phyloP scores from a whole-genome alignment of 1,140 invertebrate species.

The Macrotrachela quadricornifera region DNA sequence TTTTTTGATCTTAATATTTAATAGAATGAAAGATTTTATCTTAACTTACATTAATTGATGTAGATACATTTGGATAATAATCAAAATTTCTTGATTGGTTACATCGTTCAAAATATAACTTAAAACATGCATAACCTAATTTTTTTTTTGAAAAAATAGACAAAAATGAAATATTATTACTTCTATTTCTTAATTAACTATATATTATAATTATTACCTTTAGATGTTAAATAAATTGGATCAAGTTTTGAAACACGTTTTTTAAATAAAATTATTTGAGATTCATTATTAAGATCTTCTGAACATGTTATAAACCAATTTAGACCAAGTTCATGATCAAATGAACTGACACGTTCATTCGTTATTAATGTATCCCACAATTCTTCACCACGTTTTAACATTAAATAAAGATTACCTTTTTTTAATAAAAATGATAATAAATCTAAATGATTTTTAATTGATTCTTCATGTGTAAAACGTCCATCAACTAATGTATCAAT shows the following conservation, averaged over 20 bases:
- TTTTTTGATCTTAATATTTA: too few relatives aligned
- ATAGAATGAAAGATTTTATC: too few relatives aligned
- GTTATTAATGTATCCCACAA: slow-evolving; percentile 33
- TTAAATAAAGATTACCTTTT: slow-evolving; percentile 34
- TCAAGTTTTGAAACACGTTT: slow-evolving; percentile 33
- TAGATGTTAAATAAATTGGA: slow-evolving; percentile 26
- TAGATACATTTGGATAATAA: too few relatives aligned
- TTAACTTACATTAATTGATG: too few relatives aligned
- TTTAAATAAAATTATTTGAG: slow-evolving; percentile 32
- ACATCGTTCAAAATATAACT: too few relatives aligned
- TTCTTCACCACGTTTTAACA: slow-evolving; percentile 32
- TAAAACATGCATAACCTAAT: too few relatives aligned
- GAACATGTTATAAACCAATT: slow-evolving; percentile 34
- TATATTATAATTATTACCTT: slow-evolving; percentile 14
- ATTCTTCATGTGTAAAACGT: slow-evolving; percentile 32
- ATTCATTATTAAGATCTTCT: slow-evolving; percentile 33
- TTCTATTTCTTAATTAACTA: background rate
- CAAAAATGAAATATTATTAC: background rate
- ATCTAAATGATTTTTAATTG: slow-evolving; percentile 30
- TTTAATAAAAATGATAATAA: slow-evolving; percentile 35
- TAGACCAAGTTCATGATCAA: slow-evolving; percentile 31
- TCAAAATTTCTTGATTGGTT: too few relatives aligned
- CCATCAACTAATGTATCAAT: slow-evolving; percentile 24
- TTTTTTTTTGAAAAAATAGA: too few relatives aligned
- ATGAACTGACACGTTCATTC: background rate